These are phyloP conservation scores for Danionella cerebrum DNA, from an alignment of 2,113 vertebrate species.

Conservation along the genomic window DNA sequence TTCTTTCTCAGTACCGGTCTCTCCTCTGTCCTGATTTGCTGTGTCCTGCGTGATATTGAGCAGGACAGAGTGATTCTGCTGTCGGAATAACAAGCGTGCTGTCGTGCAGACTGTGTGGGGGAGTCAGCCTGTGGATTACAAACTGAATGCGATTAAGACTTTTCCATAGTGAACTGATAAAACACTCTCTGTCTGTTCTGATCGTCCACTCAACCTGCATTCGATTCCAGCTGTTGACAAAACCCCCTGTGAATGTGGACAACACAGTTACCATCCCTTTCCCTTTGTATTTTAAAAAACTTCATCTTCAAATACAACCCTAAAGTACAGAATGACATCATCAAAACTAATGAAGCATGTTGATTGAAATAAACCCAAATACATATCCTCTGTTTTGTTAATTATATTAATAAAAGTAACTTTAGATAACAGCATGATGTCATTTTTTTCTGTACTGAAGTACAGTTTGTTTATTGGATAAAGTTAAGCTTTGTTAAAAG, in stretches of 20 bases:
- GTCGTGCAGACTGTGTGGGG: background rate
- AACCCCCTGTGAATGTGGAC: background rate
- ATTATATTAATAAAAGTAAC: too few species aligned
- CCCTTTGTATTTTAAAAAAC: too few species aligned
- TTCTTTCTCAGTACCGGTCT: background rate
- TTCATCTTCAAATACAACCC: too few species aligned
- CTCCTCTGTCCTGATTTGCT: background rate
- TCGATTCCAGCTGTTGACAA: background rate
- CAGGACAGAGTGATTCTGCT: constrained; percentile 4
- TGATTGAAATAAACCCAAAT: too few species aligned
- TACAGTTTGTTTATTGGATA: too few species aligned
- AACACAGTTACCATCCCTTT: too few species aligned
- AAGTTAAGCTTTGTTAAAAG: too few species aligned
- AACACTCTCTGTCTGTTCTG: constrained; percentile 6
- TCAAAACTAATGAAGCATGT: too few species aligned
- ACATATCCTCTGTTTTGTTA: too few species aligned
- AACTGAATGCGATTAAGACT: constrained; percentile 16
- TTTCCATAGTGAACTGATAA: constrained; percentile 1
- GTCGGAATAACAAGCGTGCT: background rate
- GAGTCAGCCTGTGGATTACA: constrained; percentile 23
- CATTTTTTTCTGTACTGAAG: too few species aligned
- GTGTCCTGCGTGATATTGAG: background rate
- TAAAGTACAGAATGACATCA: too few species aligned
- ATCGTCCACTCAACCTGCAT: background rate
- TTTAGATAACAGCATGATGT: too few species aligned